Conservation (phyloP, 2,888 invertebrate genomes). For the Steinernema carpocapsae region DNA sequence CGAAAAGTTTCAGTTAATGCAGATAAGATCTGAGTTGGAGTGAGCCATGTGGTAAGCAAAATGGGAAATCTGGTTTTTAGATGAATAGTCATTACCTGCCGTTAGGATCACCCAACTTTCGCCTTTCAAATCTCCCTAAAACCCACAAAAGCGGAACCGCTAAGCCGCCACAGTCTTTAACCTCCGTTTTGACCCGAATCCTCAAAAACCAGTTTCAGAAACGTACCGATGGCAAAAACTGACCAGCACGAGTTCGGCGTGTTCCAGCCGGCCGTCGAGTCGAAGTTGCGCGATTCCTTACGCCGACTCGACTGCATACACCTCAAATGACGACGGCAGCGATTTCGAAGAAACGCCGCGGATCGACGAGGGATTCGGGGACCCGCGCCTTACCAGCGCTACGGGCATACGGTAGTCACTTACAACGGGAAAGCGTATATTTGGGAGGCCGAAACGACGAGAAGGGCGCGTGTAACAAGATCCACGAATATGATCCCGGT, state of each 20-base stretch:
- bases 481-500: constrained; percentile 83
- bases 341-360: constrained; percentile 26
- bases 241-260: constrained; percentile 20
- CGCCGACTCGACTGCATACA: background rate
- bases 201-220: no score
- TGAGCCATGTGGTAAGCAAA: no score
- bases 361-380: constrained; percentile 19
- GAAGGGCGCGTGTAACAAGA: constrained; percentile 78
- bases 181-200: no score
- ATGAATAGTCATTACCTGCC: no score
- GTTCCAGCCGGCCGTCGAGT: constrained; percentile 19
- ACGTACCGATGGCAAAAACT: constrained; percentile 51
- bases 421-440: constrained; percentile 80
- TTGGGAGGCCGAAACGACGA: constrained; percentile 88
- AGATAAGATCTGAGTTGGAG: no score
- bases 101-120: no score
- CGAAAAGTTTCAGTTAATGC: no score
- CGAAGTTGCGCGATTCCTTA: background rate
- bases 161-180: no score
- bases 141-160: no score
- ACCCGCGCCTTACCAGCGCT: constrained; percentile 80
- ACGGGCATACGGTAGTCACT: constrained; percentile 88
- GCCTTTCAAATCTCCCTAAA: no score
- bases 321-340: constrained; percentile 30
- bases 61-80: no score